Base-by-base conservation (phyloP, 2,888 invertebrate species). In the Phengaris alcon region DNA sequence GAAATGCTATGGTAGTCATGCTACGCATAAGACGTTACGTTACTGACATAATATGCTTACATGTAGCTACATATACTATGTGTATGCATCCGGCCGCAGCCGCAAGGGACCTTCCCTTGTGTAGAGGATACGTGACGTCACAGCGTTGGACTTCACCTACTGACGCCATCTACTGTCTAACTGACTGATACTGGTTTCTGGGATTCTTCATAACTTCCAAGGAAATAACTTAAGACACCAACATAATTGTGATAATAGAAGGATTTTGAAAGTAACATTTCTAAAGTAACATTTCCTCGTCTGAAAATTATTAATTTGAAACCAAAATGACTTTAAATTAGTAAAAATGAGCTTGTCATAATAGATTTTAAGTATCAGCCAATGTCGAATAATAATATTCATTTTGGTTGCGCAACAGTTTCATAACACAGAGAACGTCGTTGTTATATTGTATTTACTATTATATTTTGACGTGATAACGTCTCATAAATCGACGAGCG, bases 61-160 rank as follows among this genome's bases (percentile, higher is more conserved):
- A 22, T 10, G 15, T 59, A 8, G 22, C 9, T 15, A 3, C 1
- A 57, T 59, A 22, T 59, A 59, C n/a, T 69, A 69, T 48, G 46
- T 5, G n/a, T 35, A 35, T 22, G 64, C 6, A 48, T 3, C 48
- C 12, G 12, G 64, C 35, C 64, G 35, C 35, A 35, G 52, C 52
- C 72, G 22, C 52, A 52, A 15, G 22, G 10, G 70, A 70, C 70
- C 70, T 70, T 70, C 70, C 70, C 70, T 70, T 70, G 70, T 69
- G 52, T 15, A 22, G 52, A 72, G 72, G 72, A 54, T 52, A 22
- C 9, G 52, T 74, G 70, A 73, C 69, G 74, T 76, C 69, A 75
- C 57, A 57, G 46, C 51, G 35, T 74, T 75, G 57, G 12, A 35
- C 12, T 46, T 22, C 68, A 68, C 44, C n/a, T 44, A 64, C 46